Base-by-base conservation (phyloP, 1,140 invertebrate species). In the Ips nitidus region DNA sequence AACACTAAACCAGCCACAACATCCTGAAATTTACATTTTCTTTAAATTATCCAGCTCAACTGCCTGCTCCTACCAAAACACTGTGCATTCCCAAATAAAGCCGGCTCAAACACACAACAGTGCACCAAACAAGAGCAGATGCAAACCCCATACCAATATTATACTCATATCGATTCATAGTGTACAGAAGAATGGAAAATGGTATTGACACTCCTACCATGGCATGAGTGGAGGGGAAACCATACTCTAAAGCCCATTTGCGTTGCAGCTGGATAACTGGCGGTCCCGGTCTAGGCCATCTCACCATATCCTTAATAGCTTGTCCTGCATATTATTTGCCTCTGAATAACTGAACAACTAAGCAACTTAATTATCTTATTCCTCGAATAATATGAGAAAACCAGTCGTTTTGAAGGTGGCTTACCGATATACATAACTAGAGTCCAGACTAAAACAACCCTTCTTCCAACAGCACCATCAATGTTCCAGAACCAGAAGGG, bases 401-500 rank as follows among this genome's bases (percentile, higher is more conserved):
- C 22, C 22, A 22, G 22, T 22, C 22, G 22, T 22, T 22, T 22
- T 22, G 22, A 22, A 22, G 22, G 22, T 22, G 22, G 22, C 60
- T 36, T 83, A 91, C 91, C 92, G 76, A 90, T 88, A 71, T 92
- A 93, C 91, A 97, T 95, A 43, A 91, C 84, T 52, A 91, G 85
- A 39, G 89, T 87, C 94, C 94, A 97, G 2, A 95, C 88, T 39
- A 94, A 80, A 36, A 94, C 86, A 36, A 95, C 88, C 79, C 90
- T 84, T 73, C 92, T 81, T 5, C 91, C 91, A 41, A 94, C 90
- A 41, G 90, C 89, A 36, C 90, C 90, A 82, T 95, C 93, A 66
- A 96, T 85, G 81, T 96, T 96, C 94, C 94, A 96, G 76, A 94
- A 92, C 88, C 92, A 93, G 80, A 94, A 94, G 7, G 93, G 92